These are phyloP conservation scores for Apolygus lucorum DNA, from an alignment of 1,140 invertebrate species.

Conservation along the genomic window DNA sequence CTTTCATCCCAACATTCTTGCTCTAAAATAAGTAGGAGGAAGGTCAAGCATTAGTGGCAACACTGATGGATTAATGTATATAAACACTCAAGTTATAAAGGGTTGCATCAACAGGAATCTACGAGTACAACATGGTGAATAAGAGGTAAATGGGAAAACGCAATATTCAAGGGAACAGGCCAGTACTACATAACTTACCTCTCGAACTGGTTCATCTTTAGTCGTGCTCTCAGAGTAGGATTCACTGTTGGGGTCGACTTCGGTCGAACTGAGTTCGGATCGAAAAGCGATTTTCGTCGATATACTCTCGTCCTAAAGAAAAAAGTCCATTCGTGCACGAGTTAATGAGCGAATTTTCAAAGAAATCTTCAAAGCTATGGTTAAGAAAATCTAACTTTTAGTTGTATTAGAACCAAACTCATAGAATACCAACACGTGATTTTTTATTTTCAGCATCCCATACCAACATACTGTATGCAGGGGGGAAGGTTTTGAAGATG, in stretches of 20 bases:
- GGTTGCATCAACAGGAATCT: not conserved
- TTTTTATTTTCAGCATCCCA: no score
- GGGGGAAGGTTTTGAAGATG: no score
- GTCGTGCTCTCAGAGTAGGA: constrained; percentile 30
- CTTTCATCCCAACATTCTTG: constrained; percentile 21
- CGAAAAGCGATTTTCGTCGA: constrained; percentile 20
- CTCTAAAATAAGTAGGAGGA: not conserved
- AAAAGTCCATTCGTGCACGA: not conserved
- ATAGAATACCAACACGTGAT: no score
- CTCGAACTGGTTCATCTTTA: constrained; percentile 15
- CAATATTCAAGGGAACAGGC: no score
- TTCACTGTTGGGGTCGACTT: constrained; percentile 29
- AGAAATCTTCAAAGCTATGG: no score
- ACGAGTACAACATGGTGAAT: no score
- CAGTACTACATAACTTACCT: constrained; percentile 15
- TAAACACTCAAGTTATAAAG: not conserved
- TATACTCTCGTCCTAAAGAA: constrained; percentile 16
- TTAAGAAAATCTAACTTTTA: no score
- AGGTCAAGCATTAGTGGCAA: constrained; percentile 9
- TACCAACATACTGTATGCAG: no score
- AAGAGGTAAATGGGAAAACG: no score
- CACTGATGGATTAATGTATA: not conserved
- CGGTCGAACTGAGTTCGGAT: constrained; percentile 29
- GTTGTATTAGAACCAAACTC: no score
- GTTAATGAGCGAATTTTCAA: no score